Conservation (phyloP, 2,113 vertebrate genomes). For the Silurus glanis region DNA sequence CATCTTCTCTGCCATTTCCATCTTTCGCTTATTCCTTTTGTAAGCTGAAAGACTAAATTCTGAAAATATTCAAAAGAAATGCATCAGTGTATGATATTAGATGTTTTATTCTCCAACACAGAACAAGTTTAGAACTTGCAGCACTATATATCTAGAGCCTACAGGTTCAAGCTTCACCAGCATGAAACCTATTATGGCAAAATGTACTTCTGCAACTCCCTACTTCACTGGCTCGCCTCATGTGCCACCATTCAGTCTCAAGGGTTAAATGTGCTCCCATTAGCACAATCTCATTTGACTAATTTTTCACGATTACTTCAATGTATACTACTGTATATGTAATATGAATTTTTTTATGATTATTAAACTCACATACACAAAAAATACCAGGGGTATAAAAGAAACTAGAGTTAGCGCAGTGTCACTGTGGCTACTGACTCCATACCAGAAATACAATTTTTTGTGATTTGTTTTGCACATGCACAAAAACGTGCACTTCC, state of each 20-base stretch:
- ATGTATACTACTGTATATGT: too few species aligned
- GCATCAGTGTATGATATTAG: not conserved
- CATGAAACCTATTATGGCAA: not conserved
- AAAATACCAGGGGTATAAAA: too few species aligned
- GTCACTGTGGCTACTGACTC: too few species aligned
- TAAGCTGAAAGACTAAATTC: conserved; percentile 98
- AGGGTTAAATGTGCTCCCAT: not conserved
- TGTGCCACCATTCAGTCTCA: not conserved
- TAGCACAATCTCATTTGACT: not conserved
- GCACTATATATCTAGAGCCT: not conserved
- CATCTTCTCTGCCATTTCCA: conserved; percentile 95
- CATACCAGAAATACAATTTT: too few species aligned
- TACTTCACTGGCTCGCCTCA: not conserved
- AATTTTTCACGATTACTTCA: not conserved
- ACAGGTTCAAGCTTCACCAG: not conserved
- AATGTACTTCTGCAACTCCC: not conserved
- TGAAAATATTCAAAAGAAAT: conserved; percentile 59
- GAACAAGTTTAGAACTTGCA: not conserved
- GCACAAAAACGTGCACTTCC: too few species aligned
- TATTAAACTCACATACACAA: too few species aligned
- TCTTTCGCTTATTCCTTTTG: conserved; percentile 97
- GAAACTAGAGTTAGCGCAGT: too few species aligned
- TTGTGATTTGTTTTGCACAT: too few species aligned
- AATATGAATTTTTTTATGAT: too few species aligned
- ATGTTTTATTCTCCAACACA: not conserved